A percentile compares a stretch with the other conserved stretches of the same genome.
phyloP scores from a whole-genome alignment of 2,113 vertebrate genomes.

The Anseranas semipalmata region DNA sequence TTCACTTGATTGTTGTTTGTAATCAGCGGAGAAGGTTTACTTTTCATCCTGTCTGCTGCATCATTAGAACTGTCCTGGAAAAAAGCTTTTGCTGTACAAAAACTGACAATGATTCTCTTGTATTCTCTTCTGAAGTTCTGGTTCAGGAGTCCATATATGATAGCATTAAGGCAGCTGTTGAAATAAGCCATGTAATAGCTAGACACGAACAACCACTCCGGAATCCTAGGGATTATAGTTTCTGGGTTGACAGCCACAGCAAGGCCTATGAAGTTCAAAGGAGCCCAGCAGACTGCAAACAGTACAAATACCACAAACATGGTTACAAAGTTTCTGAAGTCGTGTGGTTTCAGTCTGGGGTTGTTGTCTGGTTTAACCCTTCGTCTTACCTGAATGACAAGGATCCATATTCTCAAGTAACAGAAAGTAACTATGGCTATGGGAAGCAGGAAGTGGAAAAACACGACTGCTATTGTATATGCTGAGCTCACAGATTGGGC shows the following conservation, averaged over 20 bases:
- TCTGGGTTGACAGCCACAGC: conserved; percentile 88
- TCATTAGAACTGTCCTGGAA: conserved; percentile 91
- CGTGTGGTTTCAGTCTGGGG: conserved; percentile 88
- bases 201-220: conserved; percentile 95
- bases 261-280: conserved; percentile 93
- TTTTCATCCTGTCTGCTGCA: conserved; percentile 84
- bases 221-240: conserved; percentile 84
- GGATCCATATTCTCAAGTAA: conserved; percentile 95
- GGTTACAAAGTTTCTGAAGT: conserved; percentile 93
- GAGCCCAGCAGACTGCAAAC: conserved; percentile 97
- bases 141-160: conserved; percentile 95
- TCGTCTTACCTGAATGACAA: conserved; percentile 91
- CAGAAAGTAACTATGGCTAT: conserved; percentile 93
- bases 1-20: conserved; percentile 91
- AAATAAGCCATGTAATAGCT: conserved; percentile 99
- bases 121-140: conserved; percentile 97
- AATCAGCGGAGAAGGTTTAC: conserved; percentile 89
- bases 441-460: conserved; percentile 95
- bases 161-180: conserved; percentile 99
- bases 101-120: conserved; percentile 87
- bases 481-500: conserved; percentile 91
- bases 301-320: conserved; percentile 98
- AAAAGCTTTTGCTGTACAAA: conserved; percentile 88
- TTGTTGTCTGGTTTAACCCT: conserved; percentile 89
- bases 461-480: conserved; percentile 93